Percentiles rank a stretch among this genome's conserved stretches.
phyloP scores from a whole-genome alignment of 2,797 vertebrate species.

The Hoplostethus mediterraneus region DNA sequence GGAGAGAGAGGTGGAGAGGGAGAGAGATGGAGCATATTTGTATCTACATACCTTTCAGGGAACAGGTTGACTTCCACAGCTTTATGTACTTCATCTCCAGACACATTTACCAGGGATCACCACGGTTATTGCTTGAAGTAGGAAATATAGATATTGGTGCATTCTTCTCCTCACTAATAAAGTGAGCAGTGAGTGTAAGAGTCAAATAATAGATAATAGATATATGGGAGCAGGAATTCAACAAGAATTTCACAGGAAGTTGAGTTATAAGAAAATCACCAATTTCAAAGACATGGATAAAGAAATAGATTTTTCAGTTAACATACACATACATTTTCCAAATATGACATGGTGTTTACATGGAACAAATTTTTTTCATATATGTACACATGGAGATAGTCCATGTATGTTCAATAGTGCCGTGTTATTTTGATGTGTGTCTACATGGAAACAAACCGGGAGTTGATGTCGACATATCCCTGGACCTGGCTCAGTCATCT shows the following conservation, averaged over 20 bases:
- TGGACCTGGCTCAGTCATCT: neutral
- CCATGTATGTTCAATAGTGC: too few species aligned
- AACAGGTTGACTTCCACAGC: neutral
- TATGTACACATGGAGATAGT: too few species aligned
- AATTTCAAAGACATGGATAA: neutral
- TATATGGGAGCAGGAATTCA: neutral
- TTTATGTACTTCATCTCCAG: neutral
- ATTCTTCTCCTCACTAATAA: conserved; percentile 1
- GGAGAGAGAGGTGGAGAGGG: conserved; percentile 1
- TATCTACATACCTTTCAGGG: neutral
- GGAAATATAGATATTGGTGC: conserved; percentile 7
- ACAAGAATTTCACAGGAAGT: neutral
- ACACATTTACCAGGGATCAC: neutral
- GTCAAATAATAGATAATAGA: conserved; percentile 12
- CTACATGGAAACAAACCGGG: too few species aligned
- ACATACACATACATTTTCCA: too few species aligned
- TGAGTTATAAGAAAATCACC: neutral
- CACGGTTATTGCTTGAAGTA: neutral
- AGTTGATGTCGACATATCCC: too few species aligned
- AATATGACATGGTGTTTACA: too few species aligned
- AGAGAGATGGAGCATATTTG: neutral
- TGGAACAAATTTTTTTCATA: too few species aligned
- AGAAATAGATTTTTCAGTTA: too few species aligned
- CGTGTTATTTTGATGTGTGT: too few species aligned
- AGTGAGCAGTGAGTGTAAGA: neutral